A percentile compares a stretch with the other conserved stretches of the same genome.
Evolutionary conservation across 2,888 invertebrate genomes (phyloP).

Genomic region (Macrosoma leucophasiata): DNA sequence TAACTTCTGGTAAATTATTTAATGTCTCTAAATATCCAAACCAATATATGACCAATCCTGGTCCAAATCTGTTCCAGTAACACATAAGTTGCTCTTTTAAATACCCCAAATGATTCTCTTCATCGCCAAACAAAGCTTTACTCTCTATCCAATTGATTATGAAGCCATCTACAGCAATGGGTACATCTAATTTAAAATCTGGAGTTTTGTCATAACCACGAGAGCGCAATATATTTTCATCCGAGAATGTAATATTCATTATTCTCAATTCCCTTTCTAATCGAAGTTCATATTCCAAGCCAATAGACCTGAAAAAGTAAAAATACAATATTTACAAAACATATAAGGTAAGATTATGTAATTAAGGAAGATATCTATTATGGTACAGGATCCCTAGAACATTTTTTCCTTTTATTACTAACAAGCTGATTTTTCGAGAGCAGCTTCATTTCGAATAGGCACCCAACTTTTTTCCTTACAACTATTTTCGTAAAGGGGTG

Average conservation of each 20-base stretch:
- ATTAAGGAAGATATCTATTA: too few species aligned
- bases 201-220: conserved; percentile 97
- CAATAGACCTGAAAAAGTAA: conserved; percentile 78
- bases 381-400: too few species aligned
- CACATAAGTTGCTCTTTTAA: conserved; percentile 89
- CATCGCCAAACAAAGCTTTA: conserved; percentile 95
- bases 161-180: conserved; percentile 88
- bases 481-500: too few species aligned
- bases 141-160: conserved; percentile 97
- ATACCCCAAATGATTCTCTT: conserved; percentile 86
- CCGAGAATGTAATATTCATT: conserved; percentile 70
- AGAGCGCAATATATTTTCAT: conserved; percentile 86
- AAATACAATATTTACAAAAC: too few species aligned
- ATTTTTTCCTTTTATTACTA: too few species aligned
- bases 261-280: conserved; percentile 77
- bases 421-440: too few species aligned
- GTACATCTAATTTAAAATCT: conserved; percentile 92
- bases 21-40: conserved; percentile 88
- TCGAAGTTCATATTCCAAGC: conserved; percentile 89
- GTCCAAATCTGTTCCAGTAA: conserved; percentile 96
- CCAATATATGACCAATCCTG: conserved; percentile 97
- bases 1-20: conserved; percentile 80
- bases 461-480: too few species aligned
- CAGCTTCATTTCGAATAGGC: too few species aligned
- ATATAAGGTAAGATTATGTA: too few species aligned